Base-by-base conservation (phyloP, 1,140 invertebrate genomes). In the Grapholita molesta region DNA sequence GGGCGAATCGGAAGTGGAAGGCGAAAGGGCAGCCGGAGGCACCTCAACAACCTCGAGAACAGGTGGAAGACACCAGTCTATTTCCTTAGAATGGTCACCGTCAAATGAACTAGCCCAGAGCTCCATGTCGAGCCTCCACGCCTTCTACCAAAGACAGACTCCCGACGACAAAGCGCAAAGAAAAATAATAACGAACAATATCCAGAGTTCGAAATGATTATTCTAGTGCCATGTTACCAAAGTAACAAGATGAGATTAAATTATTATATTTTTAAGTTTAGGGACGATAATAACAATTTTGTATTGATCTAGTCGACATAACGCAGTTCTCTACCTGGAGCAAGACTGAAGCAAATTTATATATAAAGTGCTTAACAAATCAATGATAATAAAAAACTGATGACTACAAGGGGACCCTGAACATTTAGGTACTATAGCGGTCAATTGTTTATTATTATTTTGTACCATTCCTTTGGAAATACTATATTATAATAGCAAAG, bases 121-220 rank as follows among this genome's bases (percentile, higher is more conserved):
- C 69, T 94, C 94, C 15, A 95, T 95, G 89, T 94, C 94, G 71
- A 95, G 94, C 67, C 90, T 95, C n/a, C 94, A 95, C 76, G 94
- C 93, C 25, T 95, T 95, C 81, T 95, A 94, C 80, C 93, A 94
- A 86, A 92, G 93, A 64, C 93, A 95, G 78, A 93, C 93, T 33
- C 93, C 93, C 32, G 93, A 90, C 66, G 93, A 93, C 55, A 93
- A 93, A 74, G 88, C 88, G 2, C 93, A 92, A 69, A 87, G 87
- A 70, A 92, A 91, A 75, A 92, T 88, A 83, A 64, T 84, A 64
- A 84, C 82, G 30, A 75, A 69, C 25, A 74, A 79, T 48, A 32
- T 83, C 24, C 69, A 72, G 28, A 84, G 72, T 71, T 72, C 81
- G 1, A 89, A 90, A 79, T 89, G 83, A 90, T 82, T 79, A 66